phyloP scores from a whole-genome alignment of 2,113 vertebrate species.

The Jaculus jaculus region DNA sequence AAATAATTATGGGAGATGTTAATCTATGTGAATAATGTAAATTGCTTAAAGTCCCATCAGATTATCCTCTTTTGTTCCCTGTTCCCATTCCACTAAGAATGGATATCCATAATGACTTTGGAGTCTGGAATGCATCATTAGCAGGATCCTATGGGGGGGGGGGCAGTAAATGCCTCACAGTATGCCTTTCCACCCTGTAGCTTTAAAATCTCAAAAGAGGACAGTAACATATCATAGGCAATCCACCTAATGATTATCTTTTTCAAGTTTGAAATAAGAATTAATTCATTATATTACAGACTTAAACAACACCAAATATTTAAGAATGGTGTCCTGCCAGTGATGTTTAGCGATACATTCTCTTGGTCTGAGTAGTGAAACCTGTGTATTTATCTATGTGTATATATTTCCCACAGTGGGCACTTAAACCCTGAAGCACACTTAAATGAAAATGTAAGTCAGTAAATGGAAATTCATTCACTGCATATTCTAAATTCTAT shows the following conservation, averaged over 20 bases:
- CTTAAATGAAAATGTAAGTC: neutral
- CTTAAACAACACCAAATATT: neutral
- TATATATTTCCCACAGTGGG: neutral
- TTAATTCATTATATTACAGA: neutral
- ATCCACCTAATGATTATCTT: neutral
- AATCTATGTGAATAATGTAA: no score
- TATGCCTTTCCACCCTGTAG: no score
- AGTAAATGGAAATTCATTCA: neutral
- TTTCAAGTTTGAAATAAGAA: neutral
- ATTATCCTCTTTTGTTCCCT: no score
- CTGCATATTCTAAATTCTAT: neutral
- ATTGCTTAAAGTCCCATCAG: no score
- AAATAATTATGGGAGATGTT: no score
- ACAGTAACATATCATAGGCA: neutral
- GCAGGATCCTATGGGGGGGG: no score
- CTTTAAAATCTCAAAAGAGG: no score
- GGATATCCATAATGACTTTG: no score
- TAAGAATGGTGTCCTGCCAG: neutral
- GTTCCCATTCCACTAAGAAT: no score
- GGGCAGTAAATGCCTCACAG: no score
- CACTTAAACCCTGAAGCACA: neutral
- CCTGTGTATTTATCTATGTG: neutral
- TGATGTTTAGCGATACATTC: neutral
- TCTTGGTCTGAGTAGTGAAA: neutral
- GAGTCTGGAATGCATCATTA: no score